A percentile compares a stretch with the other conserved stretches of the same genome.
Evolutionary conservation across 1,140 invertebrate species (phyloP).

Genomic region (Prorops nasuta): DNA sequence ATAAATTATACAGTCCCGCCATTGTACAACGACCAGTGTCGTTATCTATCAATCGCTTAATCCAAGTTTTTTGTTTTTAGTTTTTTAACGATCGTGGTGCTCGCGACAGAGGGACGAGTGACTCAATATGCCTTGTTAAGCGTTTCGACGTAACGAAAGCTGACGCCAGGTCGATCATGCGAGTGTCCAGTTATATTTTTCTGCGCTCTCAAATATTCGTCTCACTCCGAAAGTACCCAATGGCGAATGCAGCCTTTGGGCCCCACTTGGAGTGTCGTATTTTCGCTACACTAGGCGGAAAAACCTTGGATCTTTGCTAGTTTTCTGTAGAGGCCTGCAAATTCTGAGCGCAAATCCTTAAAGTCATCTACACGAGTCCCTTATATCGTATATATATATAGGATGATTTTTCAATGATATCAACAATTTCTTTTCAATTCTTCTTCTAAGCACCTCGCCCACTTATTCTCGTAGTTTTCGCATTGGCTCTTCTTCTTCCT

Average conservation of each 20-base stretch:
- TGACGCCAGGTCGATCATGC: not conserved
- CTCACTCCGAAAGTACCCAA: not conserved
- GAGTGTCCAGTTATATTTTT: not conserved
- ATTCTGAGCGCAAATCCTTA: too few species aligned
- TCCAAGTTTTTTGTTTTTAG: not conserved
- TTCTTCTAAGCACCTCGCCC: too few species aligned
- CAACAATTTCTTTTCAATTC: too few species aligned
- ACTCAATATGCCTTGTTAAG: not conserved
- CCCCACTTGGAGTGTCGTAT: conserved; percentile 13
- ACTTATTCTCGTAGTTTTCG: too few species aligned
- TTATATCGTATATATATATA: too few species aligned
- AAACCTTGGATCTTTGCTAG: conserved; percentile 12
- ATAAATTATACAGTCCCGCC: not conserved
- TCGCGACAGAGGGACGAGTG: too few species aligned
- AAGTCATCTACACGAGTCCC: too few species aligned
- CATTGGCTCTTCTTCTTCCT: too few species aligned
- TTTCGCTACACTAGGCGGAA: conserved; percentile 13
- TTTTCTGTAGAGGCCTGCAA: too few species aligned
- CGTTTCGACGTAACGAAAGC: not conserved
- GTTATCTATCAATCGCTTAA: not conserved
- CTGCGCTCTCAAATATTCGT: not conserved
- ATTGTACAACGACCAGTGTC: not conserved
- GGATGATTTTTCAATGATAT: too few species aligned
- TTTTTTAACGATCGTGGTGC: too few species aligned
- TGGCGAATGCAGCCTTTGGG: not conserved